phyloP scores from a whole-genome alignment of 2,888 invertebrate species.

The Chaitophorus viminalis region DNA sequence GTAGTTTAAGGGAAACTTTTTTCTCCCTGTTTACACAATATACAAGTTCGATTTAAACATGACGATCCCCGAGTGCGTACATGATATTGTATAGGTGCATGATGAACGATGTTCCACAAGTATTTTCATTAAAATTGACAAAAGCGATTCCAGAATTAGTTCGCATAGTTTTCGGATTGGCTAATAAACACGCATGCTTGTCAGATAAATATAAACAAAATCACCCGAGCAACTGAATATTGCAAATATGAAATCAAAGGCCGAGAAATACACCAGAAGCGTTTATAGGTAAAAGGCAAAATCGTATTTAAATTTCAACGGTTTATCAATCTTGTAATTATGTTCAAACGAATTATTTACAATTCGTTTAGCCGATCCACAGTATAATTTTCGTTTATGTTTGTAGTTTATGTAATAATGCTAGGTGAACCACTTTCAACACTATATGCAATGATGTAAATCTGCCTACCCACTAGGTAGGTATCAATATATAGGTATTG shows the following conservation, averaged over 20 bases:
- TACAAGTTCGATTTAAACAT: background rate
- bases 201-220: background rate
- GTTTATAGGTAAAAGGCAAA: background rate
- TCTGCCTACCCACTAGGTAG: too few relatives aligned
- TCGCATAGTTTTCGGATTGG: background rate
- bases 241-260: background rate
- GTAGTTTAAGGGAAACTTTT: background rate
- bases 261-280: background rate
- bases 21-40: too few relatives aligned
- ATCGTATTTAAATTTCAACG: background rate
- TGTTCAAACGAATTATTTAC: background rate
- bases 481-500: too few relatives aligned
- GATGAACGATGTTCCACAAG: background rate
- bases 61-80: background rate
- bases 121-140: slow-evolving; percentile 28
- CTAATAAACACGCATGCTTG: background rate
- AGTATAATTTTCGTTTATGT: slow-evolving; percentile 1
- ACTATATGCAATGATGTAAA: too few relatives aligned
- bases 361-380: background rate
- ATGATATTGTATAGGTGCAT: background rate
- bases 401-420: too few relatives aligned
- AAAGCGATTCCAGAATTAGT: background rate
- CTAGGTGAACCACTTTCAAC: too few relatives aligned
- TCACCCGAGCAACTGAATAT: too few relatives aligned
- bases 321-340: background rate